Percentiles rank a stretch among this genome's conserved stretches.
Evolutionary conservation across 2,797 vertebrate genomes (phyloP).

Genomic region (Melanotaenia nigrans): DNA sequence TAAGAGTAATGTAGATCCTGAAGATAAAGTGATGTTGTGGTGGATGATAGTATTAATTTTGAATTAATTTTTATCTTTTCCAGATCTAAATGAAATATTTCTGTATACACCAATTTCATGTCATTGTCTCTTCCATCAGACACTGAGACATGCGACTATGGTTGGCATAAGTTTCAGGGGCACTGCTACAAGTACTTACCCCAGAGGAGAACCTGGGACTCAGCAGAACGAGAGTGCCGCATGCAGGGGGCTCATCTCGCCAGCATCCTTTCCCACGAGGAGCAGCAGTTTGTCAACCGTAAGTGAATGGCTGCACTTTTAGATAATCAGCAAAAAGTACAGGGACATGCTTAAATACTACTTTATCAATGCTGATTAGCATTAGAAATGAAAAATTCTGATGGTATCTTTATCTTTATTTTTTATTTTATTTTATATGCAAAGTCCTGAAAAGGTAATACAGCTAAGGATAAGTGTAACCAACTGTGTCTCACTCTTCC

Average conservation of each 20-base stretch:
- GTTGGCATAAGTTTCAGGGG: constrained; percentile 99
- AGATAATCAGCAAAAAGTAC: not conserved
- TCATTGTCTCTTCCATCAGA: constrained; percentile 78
- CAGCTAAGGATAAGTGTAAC: constrained; percentile 28
- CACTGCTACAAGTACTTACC: constrained; percentile 97
- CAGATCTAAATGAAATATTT: not conserved
- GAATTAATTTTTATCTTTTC: not conserved
- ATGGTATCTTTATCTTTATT: constrained; percentile 29
- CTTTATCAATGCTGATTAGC: not conserved
- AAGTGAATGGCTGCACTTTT: constrained; percentile 64
- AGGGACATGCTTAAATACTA: not conserved
- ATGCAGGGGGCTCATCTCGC: constrained; percentile 93
- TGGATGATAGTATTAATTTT: not conserved
- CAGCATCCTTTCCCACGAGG: constrained; percentile 92
- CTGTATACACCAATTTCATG: constrained; percentile 12
- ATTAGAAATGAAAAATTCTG: constrained; percentile 45
- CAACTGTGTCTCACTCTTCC: constrained; percentile 54
- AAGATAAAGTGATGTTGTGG: constrained; percentile 17
- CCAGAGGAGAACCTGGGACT: constrained; percentile 93
- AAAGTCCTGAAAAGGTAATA: constrained; percentile 47
- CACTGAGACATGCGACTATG: constrained; percentile 92
- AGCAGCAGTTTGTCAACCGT: constrained; percentile 97
- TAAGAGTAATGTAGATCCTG: constrained; percentile 5
- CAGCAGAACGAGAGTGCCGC: constrained; percentile 94
- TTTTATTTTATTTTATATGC: constrained; percentile 12